A percentile compares a stretch with the other conserved stretches of the same genome.
phyloP scores from a whole-genome alignment of 2,888 invertebrate genomes.

The Idaea straminata region DNA sequence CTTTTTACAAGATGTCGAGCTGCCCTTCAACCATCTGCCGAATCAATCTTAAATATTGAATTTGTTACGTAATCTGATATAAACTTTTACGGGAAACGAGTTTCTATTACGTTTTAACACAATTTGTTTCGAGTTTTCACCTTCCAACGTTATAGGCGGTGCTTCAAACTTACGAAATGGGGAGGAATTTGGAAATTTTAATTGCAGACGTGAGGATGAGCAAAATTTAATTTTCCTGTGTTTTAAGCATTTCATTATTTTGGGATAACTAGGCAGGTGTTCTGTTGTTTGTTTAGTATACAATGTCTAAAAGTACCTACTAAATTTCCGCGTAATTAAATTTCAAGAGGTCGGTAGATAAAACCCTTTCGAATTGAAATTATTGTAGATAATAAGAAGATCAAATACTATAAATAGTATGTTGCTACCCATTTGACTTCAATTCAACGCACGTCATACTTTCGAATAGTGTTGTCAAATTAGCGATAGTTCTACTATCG shows the following conservation, averaged over 20 bases:
- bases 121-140: conserved; percentile 77
- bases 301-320: not conserved
- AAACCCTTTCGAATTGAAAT: too few species aligned
- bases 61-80: conserved; percentile 75
- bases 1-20: conserved; percentile 46
- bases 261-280: conserved; percentile 1
- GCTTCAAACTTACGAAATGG: conserved; percentile 56
- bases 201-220: conserved; percentile 56
- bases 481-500: too few species aligned
- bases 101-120: conserved; percentile 78
- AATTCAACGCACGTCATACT: too few species aligned
- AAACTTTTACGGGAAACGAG: conserved; percentile 76
- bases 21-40: conserved; percentile 71
- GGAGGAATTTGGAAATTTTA: conserved; percentile 59
- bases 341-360: not conserved
- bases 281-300: not conserved
- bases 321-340: not conserved
- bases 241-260: conserved; percentile 8
- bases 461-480: too few species aligned
- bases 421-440: too few species aligned
- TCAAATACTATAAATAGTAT: too few species aligned
- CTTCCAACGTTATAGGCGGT: conserved; percentile 53
- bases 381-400: too few species aligned
- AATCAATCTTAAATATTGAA: conserved; percentile 81
- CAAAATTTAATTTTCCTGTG: conserved; percentile 29